These are phyloP conservation scores for Dryococelus australis DNA, from an alignment of 2,888 invertebrate genomes.

Conservation along the genomic window DNA sequence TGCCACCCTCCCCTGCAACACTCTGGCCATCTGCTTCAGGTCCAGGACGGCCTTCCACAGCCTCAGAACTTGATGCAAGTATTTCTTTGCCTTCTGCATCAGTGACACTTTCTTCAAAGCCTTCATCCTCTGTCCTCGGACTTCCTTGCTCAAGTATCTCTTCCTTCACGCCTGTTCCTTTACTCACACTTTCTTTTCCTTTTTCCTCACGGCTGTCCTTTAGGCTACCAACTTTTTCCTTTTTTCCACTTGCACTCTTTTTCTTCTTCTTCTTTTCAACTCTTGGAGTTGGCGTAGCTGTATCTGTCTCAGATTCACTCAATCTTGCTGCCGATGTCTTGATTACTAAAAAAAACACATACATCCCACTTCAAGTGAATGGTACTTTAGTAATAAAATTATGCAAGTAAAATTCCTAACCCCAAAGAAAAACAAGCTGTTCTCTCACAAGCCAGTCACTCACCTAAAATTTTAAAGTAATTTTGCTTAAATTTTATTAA, in stretches of 20 bases:
- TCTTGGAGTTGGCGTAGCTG: background rate
- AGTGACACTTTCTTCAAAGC: constrained; percentile 50
- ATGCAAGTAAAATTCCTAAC: too few relatives aligned
- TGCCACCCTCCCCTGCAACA: constrained; percentile 36
- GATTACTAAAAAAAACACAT: background rate
- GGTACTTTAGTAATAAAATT: too few relatives aligned
- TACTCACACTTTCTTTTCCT: constrained; percentile 54
- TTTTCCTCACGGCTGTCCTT: constrained; percentile 47
- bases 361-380: too few relatives aligned
- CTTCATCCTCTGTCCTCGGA: constrained; percentile 54
- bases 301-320: constrained; percentile 27
- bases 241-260: background rate
- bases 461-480: too few relatives aligned
- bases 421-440: too few relatives aligned
- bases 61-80: background rate
- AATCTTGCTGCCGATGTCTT: background rate
- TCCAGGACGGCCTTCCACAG: constrained; percentile 36
- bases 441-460: too few relatives aligned
- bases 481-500: too few relatives aligned
- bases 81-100: background rate
- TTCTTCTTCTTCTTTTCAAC: constrained; percentile 30
- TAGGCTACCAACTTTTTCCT: constrained; percentile 31
- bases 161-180: constrained; percentile 48
- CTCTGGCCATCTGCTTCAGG: constrained; percentile 48
- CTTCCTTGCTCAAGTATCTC: constrained; percentile 52